Evolutionary conservation across 1,140 invertebrate genomes (phyloP).

Genomic region (Propsilocerus akamusi): DNA sequence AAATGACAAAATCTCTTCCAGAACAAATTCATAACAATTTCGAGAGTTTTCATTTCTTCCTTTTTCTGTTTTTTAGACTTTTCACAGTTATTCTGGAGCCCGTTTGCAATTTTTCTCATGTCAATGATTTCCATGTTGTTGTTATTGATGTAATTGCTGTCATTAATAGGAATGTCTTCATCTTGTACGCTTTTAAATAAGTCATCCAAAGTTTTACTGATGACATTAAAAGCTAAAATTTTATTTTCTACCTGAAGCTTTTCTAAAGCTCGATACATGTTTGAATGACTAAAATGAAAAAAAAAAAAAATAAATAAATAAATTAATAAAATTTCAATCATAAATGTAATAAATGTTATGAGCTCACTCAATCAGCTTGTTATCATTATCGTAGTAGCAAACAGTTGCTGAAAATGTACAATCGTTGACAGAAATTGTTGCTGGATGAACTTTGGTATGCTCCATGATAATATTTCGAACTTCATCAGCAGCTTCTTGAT

Average conservation of each 20-base stretch:
- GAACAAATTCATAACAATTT: conserved; percentile 22
- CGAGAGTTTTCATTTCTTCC: conserved; percentile 46
- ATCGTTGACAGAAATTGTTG: too few species aligned
- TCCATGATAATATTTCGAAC: background rate
- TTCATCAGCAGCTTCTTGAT: background rate
- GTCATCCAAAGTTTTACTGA: background rate
- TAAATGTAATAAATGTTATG: background rate
- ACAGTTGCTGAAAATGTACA: background rate
- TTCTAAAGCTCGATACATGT: background rate
- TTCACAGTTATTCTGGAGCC: conserved; percentile 39
- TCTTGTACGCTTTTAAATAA: background rate
- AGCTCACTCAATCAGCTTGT: background rate
- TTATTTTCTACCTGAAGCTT: background rate
- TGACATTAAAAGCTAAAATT: background rate
- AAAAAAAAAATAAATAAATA: background rate
- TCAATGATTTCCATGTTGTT: conserved; percentile 1
- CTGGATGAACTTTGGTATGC: background rate
- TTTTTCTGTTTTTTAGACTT: conserved; percentile 56
- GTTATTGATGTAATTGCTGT: background rate
- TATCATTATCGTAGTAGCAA: background rate
- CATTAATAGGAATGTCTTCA: background rate
- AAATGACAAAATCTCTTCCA: conserved; percentile 38
- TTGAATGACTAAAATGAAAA: background rate
- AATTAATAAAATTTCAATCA: background rate
- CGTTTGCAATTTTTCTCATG: conserved; percentile 13